phyloP scores from a whole-genome alignment of 2,113 vertebrate species.

The Garra rufa region DNA sequence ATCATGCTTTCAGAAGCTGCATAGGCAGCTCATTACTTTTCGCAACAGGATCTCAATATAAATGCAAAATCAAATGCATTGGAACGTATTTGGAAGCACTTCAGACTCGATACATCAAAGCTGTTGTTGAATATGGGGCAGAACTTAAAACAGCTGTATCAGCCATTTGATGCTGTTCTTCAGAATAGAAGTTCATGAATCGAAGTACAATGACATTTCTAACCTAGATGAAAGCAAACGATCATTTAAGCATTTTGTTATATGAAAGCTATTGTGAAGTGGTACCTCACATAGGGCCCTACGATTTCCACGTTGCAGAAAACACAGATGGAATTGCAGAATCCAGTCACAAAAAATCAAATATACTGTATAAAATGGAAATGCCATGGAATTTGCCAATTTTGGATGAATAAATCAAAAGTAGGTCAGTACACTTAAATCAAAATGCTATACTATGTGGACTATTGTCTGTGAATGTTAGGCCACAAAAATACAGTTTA shows the following conservation, averaged over 20 bases:
- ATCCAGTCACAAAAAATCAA: no score
- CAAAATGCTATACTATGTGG: no score
- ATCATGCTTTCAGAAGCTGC: neutral
- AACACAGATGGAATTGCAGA: no score
- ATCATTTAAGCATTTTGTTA: neutral
- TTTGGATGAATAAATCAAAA: no score
- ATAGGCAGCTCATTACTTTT: slow-evolving; percentile 3
- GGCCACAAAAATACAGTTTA: no score
- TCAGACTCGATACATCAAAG: slow-evolving; percentile 4
- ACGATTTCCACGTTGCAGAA: no score
- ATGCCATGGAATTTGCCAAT: no score
- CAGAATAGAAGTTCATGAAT: neutral
- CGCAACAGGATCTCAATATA: neutral
- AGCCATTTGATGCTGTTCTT: neutral
- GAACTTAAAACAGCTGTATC: neutral
- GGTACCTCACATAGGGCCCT: no score
- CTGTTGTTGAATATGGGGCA: neutral
- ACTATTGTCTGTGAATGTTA: no score
- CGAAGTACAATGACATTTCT: neutral
- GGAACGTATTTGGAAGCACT: slow-evolving; percentile 9
- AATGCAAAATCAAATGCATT: slow-evolving; percentile 9
- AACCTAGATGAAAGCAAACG: neutral
- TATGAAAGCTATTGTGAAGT: neutral
- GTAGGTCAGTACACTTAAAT: no score
- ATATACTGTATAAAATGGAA: no score